Conservation (phyloP, 2,888 invertebrate species). For the Matsumyia berberina region DNA sequence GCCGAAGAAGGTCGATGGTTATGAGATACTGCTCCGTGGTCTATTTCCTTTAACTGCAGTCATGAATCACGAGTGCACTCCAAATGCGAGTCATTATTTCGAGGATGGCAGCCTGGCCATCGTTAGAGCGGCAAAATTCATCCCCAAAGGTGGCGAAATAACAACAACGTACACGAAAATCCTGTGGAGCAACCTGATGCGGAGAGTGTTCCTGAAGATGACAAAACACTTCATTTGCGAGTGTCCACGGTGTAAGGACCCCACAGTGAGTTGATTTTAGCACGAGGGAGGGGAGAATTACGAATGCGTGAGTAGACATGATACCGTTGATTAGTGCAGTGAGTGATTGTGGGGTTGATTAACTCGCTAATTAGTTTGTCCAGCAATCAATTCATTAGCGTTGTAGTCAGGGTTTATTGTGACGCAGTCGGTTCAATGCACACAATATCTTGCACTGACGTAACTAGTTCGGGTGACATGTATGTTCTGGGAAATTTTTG, state of each 20-base stretch:
- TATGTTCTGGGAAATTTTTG: too few relatives aligned
- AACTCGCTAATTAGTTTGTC: too few relatives aligned
- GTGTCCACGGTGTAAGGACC: slow-evolving; percentile 89
- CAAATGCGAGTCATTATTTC: slow-evolving; percentile 90
- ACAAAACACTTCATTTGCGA: slow-evolving; percentile 89
- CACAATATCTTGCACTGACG: too few relatives aligned
- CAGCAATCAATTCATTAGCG: too few relatives aligned
- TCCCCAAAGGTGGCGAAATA: slow-evolving; percentile 89
- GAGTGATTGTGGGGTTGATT: too few relatives aligned
- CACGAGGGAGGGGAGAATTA: background rate
- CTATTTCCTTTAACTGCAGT: slow-evolving; percentile 89
- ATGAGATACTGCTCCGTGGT: slow-evolving; percentile 86
- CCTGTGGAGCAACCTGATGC: slow-evolving; percentile 89
- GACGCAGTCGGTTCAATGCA: too few relatives aligned
- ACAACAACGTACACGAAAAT: slow-evolving; percentile 90
- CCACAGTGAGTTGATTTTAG: slow-evolving; percentile 86
- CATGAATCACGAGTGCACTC: slow-evolving; percentile 90
- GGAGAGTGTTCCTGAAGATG: slow-evolving; percentile 87
- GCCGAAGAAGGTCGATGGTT: slow-evolving; percentile 80
- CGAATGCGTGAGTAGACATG: background rate
- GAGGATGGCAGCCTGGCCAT: slow-evolving; percentile 87
- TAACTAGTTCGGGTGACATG: too few relatives aligned
- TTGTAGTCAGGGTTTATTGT: too few relatives aligned
- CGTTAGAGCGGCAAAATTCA: slow-evolving; percentile 86
- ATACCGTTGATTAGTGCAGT: too few relatives aligned